phyloP scores from a whole-genome alignment of 2,888 invertebrate species.

The Cheilosia variabilis region DNA sequence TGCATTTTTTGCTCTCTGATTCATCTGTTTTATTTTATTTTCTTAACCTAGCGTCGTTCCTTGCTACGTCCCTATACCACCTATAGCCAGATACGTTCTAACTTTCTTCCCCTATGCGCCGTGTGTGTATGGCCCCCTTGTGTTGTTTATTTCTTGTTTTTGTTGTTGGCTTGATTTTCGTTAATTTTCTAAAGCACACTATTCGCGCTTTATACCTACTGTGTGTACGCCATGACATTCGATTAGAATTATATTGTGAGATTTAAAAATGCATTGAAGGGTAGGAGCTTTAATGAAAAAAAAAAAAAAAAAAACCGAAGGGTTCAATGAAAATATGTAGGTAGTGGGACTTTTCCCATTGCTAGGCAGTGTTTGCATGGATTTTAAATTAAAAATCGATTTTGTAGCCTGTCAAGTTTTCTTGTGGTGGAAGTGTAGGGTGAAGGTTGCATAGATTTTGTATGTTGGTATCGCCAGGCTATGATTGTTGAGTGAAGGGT shows the following conservation, averaged over 20 bases:
- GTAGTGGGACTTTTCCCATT: slow-evolving; percentile 17
- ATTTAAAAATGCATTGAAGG: slow-evolving; percentile 58
- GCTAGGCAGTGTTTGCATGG: slow-evolving; percentile 33
- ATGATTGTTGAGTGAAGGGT: slow-evolving; percentile 35
- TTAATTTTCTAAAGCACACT: slow-evolving; percentile 67
- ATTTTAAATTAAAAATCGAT: slow-evolving; percentile 68
- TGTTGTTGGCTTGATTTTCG: slow-evolving; percentile 55
- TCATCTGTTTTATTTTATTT: not conserved
- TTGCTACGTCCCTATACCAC: slow-evolving; percentile 28
- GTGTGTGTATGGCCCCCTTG: slow-evolving; percentile 3
- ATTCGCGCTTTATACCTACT: slow-evolving; percentile 46
- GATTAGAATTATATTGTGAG: slow-evolving; percentile 65
- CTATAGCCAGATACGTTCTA: slow-evolving; percentile 9
- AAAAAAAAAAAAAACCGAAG: not conserved
- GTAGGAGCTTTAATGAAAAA: slow-evolving; percentile 29
- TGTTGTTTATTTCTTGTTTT: slow-evolving; percentile 48
- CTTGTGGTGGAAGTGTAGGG: not conserved
- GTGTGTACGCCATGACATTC: slow-evolving; percentile 62
- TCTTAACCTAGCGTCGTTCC: slow-evolving; percentile 48
- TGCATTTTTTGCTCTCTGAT: not conserved
- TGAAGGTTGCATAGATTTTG: slow-evolving; percentile 30
- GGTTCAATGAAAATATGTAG: slow-evolving; percentile 33
- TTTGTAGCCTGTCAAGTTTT: slow-evolving; percentile 32
- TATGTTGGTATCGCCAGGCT: not conserved
- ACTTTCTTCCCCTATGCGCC: slow-evolving; percentile 27